Conservation (phyloP, 2,797 vertebrate genomes). For the Pseudotriccus pelzelni region DNA sequence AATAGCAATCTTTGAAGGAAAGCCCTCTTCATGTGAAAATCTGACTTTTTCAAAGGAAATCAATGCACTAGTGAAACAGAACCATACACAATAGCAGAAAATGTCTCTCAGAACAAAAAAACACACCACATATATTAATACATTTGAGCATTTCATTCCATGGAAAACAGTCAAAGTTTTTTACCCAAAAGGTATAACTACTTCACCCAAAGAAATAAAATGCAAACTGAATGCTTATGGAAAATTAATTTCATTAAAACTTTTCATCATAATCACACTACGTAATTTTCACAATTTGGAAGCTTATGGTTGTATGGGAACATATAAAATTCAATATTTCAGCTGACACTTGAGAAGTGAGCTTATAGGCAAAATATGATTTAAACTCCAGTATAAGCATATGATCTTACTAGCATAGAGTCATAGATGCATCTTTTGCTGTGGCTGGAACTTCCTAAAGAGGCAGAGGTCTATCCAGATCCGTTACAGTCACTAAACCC, state of each 20-base stretch:
- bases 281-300: background rate
- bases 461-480: background rate
- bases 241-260: background rate
- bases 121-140: background rate
- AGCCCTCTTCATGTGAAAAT: background rate
- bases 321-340: background rate
- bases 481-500: background rate
- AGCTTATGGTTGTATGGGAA: background rate
- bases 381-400: background rate
- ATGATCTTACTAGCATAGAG: background rate
- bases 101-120: background rate
- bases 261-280: background rate
- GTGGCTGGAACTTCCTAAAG: background rate
- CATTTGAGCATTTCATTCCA: background rate
- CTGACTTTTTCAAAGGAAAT: conserved; percentile 19
- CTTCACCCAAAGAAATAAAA: background rate
- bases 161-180: background rate
- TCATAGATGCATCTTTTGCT: background rate
- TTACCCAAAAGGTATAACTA: background rate
- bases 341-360: background rate
- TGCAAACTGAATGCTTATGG: background rate
- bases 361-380: background rate
- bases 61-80: background rate
- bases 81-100: background rate
- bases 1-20: background rate